These are phyloP conservation scores for Etheostoma perlongum DNA, from an alignment of 2,797 vertebrate species.

Conservation along the genomic window DNA sequence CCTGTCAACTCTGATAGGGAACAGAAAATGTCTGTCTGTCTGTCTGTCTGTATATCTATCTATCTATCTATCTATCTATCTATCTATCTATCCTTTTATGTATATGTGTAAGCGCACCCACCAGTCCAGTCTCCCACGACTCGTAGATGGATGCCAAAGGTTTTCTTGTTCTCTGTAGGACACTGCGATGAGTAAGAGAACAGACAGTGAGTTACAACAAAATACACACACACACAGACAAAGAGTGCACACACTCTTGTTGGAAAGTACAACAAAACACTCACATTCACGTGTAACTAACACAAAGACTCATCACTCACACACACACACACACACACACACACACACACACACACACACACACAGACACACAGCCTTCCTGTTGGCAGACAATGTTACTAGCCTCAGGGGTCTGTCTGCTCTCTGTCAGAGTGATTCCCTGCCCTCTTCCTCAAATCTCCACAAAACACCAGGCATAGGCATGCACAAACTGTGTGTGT, in stretches of 20 bases:
- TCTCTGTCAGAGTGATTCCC: conserved; percentile 76
- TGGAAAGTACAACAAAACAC: conserved; percentile 5
- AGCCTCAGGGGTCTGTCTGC: conserved; percentile 81
- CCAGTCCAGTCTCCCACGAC: conserved; percentile 98
- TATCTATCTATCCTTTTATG: conserved; percentile 16
- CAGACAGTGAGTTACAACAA: conserved; percentile 63
- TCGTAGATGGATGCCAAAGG: conserved; percentile 95
- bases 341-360: conserved; percentile 36
- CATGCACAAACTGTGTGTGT: conserved; percentile 53
- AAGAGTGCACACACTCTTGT: conserved; percentile 1
- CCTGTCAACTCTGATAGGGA: conserved; percentile 39
- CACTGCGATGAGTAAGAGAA: conserved; percentile 89
- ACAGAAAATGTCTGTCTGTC: background rate
- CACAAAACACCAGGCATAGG: conserved; percentile 60
- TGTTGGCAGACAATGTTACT: conserved; percentile 76
- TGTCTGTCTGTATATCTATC: too few species aligned
- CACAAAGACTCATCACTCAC: conserved; percentile 10
- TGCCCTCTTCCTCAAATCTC: conserved; percentile 65
- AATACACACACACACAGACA: conserved; percentile 30
- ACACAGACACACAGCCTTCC: conserved; percentile 51
- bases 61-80: background rate
- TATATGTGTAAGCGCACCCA: conserved; percentile 73
- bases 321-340: conserved; percentile 25
- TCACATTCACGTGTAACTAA: conserved; percentile 1
- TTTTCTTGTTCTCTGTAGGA: conserved; percentile 92